Evolutionary conservation across 2,888 invertebrate genomes (phyloP).

Genomic region (Ichneumon xanthorius): DNA sequence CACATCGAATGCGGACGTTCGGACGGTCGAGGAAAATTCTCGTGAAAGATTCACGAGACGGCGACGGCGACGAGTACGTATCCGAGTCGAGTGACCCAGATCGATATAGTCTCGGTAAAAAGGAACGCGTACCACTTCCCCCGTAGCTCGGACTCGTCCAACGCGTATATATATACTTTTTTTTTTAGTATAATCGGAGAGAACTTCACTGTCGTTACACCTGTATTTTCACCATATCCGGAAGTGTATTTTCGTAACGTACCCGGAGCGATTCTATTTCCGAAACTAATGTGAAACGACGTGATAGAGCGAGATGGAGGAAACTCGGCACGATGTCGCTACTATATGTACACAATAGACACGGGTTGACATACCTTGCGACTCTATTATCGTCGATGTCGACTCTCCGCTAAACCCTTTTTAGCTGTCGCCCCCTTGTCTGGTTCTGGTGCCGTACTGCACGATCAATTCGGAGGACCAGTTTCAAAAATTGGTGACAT

Average conservation of each 20-base stretch:
- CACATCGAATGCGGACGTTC: slow-evolving; percentile 28
- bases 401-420: background rate
- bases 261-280: slow-evolving; percentile 53
- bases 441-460: background rate
- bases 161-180: slow-evolving; percentile 16
- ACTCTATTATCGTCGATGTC: slow-evolving; percentile 27
- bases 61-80: slow-evolving; percentile 19
- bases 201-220: slow-evolving; percentile 15
- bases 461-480: background rate
- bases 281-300: slow-evolving; percentile 36
- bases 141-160: slow-evolving; percentile 20
- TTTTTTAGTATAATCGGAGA: slow-evolving; percentile 35
- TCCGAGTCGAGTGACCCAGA: slow-evolving; percentile 58
- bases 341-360: slow-evolving; percentile 23
- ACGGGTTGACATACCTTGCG: slow-evolving; percentile 29
- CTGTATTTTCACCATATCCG: slow-evolving; percentile 43
- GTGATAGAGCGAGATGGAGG: slow-evolving; percentile 19
- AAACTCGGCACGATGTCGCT: slow-evolving; percentile 18
- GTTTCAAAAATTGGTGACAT: background rate
- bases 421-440: slow-evolving; percentile 22
- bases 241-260: slow-evolving; percentile 55
- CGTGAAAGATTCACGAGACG: slow-evolving; percentile 61
- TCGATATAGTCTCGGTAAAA: slow-evolving; percentile 52
- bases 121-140: slow-evolving; percentile 25
- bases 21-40: slow-evolving; percentile 28